Evolutionary conservation across 2,113 vertebrate species (phyloP).

Genomic region (Melanostigma gelatinosum): DNA sequence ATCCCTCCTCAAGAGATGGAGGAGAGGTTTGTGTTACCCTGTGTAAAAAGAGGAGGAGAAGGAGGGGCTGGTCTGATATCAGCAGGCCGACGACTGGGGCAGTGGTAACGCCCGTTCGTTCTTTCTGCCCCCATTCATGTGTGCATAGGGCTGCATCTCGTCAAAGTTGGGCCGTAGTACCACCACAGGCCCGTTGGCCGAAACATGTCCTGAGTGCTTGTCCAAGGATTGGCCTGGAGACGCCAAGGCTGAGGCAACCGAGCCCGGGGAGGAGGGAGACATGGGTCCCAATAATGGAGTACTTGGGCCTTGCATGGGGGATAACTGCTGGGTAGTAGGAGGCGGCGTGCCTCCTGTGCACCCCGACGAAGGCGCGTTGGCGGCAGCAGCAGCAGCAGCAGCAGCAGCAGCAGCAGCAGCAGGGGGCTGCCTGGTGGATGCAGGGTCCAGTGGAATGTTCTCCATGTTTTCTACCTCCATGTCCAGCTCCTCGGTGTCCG

Average conservation of each 20-base stretch:
- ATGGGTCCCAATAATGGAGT: constrained; percentile 71
- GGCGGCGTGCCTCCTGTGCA: constrained; percentile 59
- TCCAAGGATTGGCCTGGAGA: constrained; percentile 80
- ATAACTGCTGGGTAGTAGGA: constrained; percentile 68
- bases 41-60: constrained; percentile 65
- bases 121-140: constrained; percentile 98
- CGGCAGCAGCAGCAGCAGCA: background rate
- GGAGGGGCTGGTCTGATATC: constrained; percentile 79
- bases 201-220: constrained; percentile 90
- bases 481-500: constrained; percentile 94
- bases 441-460: constrained; percentile 95
- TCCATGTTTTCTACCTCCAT: constrained; percentile 97
- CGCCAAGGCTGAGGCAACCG: constrained; percentile 62
- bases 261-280: constrained; percentile 67
- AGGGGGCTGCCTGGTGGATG: constrained; percentile 86
- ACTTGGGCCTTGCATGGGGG: constrained; percentile 71
- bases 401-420: constrained; percentile 17
- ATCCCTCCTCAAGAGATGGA: constrained; percentile 50
- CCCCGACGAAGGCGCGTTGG: constrained; percentile 57
- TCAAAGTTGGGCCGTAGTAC: constrained; percentile 91
- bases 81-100: constrained; percentile 99
- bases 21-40: constrained; percentile 72
- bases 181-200: constrained; percentile 91
- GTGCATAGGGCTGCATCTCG: constrained; percentile 94
- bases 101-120: constrained; percentile 94